These are phyloP conservation scores for Cyanistes caeruleus DNA, from an alignment of 2,113 vertebrate species.

Conservation along the genomic window DNA sequence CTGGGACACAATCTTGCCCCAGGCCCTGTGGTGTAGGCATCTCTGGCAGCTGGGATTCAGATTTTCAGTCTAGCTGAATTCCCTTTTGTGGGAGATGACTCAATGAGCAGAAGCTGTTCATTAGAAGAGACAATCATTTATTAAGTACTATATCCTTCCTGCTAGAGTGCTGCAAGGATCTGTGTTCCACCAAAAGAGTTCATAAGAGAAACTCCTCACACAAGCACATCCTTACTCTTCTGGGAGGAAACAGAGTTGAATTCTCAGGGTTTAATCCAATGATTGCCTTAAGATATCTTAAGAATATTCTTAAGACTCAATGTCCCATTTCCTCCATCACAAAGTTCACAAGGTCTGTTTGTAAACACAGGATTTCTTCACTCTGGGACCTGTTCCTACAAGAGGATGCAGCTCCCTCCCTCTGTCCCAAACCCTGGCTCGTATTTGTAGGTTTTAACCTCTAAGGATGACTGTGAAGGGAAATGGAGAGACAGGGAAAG, in stretches of 20 bases:
- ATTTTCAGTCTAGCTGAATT: neutral
- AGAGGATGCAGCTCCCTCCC: neutral
- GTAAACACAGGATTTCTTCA: neutral
- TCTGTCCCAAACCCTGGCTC: rapidly evolving
- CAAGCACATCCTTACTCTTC: no score
- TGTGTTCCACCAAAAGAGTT: neutral
- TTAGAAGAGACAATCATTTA: neutral
- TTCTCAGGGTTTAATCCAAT: neutral
- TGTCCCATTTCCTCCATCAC: neutral
- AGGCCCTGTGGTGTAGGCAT: rapidly evolving
- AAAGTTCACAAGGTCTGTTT: neutral
- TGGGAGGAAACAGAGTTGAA: neutral
- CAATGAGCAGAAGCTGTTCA: neutral
- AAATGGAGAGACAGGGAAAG: neutral
- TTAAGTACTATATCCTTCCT: neutral
- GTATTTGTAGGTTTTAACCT: neutral
- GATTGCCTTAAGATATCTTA: neutral
- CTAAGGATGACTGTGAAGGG: neutral
- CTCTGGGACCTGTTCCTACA: neutral
- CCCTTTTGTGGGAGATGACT: neutral
- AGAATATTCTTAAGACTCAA: neutral
- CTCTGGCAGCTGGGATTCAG: neutral
- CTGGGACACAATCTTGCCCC: neutral
- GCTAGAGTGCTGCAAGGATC: neutral
- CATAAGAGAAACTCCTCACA: rapidly evolving